Conservation (phyloP, 2,113 vertebrate genomes). For the Stegastes partitus region DNA sequence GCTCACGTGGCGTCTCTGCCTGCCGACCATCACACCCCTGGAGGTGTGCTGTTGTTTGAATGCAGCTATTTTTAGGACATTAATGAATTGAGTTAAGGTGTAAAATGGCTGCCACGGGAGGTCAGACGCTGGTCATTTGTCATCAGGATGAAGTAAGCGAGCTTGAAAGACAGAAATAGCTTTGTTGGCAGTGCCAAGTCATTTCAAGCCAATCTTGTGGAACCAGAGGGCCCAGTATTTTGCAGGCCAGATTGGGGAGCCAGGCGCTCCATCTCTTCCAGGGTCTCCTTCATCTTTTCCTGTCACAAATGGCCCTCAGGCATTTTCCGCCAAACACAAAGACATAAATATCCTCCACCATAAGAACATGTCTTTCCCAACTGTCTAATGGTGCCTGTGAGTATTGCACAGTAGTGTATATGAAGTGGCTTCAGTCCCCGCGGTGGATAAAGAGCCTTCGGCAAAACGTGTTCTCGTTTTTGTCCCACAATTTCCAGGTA, state of each 20-base stretch:
- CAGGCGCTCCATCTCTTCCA: slow-evolving; percentile 57
- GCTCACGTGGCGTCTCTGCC: slow-evolving; percentile 16
- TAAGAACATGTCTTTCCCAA: slow-evolving; percentile 28
- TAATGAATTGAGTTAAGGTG: slow-evolving; percentile 65
- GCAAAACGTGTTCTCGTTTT: slow-evolving; percentile 37
- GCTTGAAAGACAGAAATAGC: slow-evolving; percentile 60
- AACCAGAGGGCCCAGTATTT: slow-evolving; percentile 44
- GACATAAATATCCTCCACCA: slow-evolving; percentile 58
- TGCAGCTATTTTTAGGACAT: slow-evolving; percentile 62
- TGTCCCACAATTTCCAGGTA: slow-evolving; percentile 18
- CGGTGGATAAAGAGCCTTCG: neutral
- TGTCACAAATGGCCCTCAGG: slow-evolving; percentile 54
- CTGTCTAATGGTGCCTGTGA: slow-evolving; percentile 43
- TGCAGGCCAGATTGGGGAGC: slow-evolving; percentile 46
- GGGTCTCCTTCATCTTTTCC: slow-evolving; percentile 55
- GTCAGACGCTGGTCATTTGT: slow-evolving; percentile 69
- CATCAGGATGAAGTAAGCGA: slow-evolving; percentile 50
- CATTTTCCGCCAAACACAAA: slow-evolving; percentile 47
- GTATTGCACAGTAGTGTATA: slow-evolving; percentile 38
- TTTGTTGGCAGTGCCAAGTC: slow-evolving; percentile 60
- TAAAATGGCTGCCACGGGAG: slow-evolving; percentile 66
- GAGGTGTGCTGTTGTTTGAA: slow-evolving; percentile 52
- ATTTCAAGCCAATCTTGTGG: slow-evolving; percentile 59
- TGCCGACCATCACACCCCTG: slow-evolving; percentile 46
- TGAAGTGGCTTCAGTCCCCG: slow-evolving; percentile 26